A percentile compares a stretch with the other conserved stretches of the same genome.
Evolutionary conservation across 30 jellyfish, hydroid and myxozoan species (phyloP).

Genomic region (Catostylus mosaicus): DNA sequence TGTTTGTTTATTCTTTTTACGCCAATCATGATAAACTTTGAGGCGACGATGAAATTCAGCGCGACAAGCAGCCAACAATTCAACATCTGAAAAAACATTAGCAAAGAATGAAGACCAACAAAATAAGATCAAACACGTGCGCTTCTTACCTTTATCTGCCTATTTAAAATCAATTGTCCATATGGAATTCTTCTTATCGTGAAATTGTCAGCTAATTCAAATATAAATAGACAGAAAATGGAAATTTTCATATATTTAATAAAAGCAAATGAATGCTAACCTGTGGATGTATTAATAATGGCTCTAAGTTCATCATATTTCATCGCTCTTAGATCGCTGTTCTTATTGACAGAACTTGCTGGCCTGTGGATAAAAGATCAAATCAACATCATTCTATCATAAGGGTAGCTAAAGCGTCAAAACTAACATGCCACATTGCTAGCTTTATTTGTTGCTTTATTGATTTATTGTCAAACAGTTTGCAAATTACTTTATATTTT

Average conservation of each 20-base stretch:
- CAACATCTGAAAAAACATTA: constrained; percentile 68
- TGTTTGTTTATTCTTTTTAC: constrained; percentile 84
- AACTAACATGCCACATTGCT: too few species aligned
- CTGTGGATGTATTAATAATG: constrained; percentile 92
- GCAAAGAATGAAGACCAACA: too few species aligned
- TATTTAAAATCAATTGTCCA: too few species aligned
- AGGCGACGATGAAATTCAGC: constrained; percentile 94
- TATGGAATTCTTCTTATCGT: background rate
- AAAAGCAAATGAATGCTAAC: constrained; percentile 19
- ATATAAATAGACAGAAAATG: background rate
- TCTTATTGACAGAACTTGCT: constrained; percentile 42
- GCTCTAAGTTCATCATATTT: constrained; percentile 92
- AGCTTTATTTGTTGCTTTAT: too few species aligned
- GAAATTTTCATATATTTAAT: background rate
- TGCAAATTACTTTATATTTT: too few species aligned
- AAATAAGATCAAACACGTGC: too few species aligned
- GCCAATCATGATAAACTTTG: constrained; percentile 98
- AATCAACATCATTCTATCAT: too few species aligned
- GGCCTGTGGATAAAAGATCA: constrained; percentile 12
- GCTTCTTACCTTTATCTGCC: too few species aligned
- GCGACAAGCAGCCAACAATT: constrained; percentile 91
- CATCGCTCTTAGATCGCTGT: constrained; percentile 82
- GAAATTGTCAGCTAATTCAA: background rate
- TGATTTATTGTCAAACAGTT: too few species aligned
- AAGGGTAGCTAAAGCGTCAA: too few species aligned